Percentiles rank a stretch among this genome's conserved stretches.
Conservation (phyloP, 53 echinoderm and acorn worm species). For the Astropecten irregularis region DNA sequence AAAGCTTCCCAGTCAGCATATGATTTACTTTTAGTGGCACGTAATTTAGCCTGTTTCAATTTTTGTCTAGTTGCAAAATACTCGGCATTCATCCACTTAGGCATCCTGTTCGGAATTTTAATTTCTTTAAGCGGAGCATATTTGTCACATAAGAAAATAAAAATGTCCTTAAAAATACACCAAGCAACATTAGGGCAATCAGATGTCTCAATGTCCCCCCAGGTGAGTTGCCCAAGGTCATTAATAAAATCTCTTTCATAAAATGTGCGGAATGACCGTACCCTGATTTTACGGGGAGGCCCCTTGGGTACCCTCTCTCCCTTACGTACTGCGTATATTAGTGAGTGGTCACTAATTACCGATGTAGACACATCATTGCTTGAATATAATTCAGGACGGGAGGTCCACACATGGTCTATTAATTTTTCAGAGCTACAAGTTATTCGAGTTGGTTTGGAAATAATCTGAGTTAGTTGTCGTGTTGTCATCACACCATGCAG, state of each 20-base stretch:
- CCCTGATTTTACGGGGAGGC: conserved; percentile 27
- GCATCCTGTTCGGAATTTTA: neutral
- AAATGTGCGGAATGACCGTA: conserved; percentile 3
- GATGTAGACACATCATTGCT: no score
- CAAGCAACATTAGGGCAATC: neutral
- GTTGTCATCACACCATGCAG: conserved; percentile 6
- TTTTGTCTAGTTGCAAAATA: neutral
- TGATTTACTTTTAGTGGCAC: no score
- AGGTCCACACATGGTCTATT: conserved; percentile 14
- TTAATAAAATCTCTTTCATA: neutral
- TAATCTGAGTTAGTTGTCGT: conserved; percentile 13
- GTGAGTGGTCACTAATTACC: no score
- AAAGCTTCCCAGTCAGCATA: no score
- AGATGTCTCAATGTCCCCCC: neutral
- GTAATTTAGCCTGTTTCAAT: neutral
- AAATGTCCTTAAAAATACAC: neutral
- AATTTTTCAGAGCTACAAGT: conserved; percentile 6
- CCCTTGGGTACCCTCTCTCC: neutral
- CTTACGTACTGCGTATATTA: conserved; percentile 12
- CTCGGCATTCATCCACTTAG: neutral
- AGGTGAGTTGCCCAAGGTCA: neutral
- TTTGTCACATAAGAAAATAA: neutral
- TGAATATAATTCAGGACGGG: conserved; percentile 6
- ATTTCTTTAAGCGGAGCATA: neutral
- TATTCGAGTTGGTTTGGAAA: conserved; percentile 30